Evolutionary conservation across 2,888 invertebrate species (phyloP).

Genomic region (Cosmopolites sordidus): DNA sequence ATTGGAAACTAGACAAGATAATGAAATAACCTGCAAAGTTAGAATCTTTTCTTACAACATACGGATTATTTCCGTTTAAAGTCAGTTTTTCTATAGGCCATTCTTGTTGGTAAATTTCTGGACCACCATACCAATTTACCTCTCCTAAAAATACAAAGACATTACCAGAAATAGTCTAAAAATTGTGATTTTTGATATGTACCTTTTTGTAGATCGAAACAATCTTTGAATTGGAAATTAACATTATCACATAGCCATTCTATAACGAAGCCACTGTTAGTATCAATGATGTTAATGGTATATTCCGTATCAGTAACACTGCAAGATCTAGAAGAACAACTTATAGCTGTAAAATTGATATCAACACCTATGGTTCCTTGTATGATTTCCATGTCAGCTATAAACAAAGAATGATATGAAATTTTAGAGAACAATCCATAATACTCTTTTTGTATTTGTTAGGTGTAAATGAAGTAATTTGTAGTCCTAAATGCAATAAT

Average conservation of each 20-base stretch:
- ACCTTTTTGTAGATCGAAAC: constrained; percentile 15
- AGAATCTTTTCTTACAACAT: constrained; percentile 55
- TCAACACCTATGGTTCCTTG: constrained; percentile 10
- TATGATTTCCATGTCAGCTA: constrained; percentile 8
- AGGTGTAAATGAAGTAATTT: too few species aligned
- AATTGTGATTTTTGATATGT: neutral
- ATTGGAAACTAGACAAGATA: neutral
- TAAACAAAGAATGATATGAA: too few species aligned
- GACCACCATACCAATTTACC: constrained; percentile 42
- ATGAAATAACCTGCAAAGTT: constrained; percentile 46
- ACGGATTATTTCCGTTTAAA: constrained; percentile 51
- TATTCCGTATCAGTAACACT: neutral
- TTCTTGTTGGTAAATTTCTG: constrained; percentile 45
- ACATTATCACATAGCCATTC: constrained; percentile 6
- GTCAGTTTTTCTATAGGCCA: constrained; percentile 62
- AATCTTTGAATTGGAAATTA: constrained; percentile 4
- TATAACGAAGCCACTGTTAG: constrained; percentile 7
- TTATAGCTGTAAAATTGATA: neutral
- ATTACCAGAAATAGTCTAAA: neutral
- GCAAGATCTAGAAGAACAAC: neutral
- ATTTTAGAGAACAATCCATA: too few species aligned
- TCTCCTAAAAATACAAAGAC: constrained; percentile 44
- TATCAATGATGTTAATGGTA: neutral
- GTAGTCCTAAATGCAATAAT: too few species aligned
- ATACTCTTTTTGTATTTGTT: too few species aligned